A percentile compares a stretch with the other conserved stretches of the same genome.
These are phyloP conservation scores for Loxodonta africana DNA, from an alignment of 2,113 vertebrate species.

Conservation along the genomic window DNA sequence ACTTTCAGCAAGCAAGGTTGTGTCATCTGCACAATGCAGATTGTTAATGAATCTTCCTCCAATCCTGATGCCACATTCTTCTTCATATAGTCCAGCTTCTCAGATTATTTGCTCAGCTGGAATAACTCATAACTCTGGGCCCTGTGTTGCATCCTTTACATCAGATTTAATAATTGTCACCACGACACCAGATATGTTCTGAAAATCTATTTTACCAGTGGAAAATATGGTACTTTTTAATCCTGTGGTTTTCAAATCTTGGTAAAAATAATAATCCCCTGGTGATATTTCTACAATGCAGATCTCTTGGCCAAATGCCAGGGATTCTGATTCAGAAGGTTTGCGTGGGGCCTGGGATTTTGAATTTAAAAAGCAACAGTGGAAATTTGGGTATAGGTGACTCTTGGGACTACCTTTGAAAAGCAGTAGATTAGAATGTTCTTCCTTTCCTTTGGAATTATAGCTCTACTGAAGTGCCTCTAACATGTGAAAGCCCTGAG, in stretches of 20 bases:
- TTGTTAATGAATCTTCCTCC: too few relatives aligned
- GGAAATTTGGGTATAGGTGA: conserved; percentile 33
- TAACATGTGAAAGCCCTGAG: background rate
- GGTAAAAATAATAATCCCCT: conserved; percentile 9
- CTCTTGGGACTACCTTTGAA: background rate
- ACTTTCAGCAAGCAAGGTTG: too few relatives aligned
- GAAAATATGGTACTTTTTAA: background rate
- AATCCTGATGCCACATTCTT: too few relatives aligned
- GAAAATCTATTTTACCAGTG: conserved; percentile 17
- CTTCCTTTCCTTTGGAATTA: conserved; percentile 41
- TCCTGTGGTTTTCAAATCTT: conserved; percentile 2
- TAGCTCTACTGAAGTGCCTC: background rate
- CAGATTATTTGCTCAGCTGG: background rate
- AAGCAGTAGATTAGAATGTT: conserved; percentile 21
- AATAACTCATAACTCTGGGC: conserved; percentile 57
- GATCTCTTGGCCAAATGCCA: background rate
- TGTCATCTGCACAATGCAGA: too few relatives aligned
- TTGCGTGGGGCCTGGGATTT: background rate
- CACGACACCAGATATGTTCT: background rate
- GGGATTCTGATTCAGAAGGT: conserved; percentile 12
- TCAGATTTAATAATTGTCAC: background rate
- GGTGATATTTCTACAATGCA: conserved; percentile 21
- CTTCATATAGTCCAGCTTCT: too few relatives aligned
- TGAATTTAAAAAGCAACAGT: background rate
- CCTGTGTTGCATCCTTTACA: background rate